Conservation (phyloP, 1,140 invertebrate species). For the Leptopilina clavipes region DNA sequence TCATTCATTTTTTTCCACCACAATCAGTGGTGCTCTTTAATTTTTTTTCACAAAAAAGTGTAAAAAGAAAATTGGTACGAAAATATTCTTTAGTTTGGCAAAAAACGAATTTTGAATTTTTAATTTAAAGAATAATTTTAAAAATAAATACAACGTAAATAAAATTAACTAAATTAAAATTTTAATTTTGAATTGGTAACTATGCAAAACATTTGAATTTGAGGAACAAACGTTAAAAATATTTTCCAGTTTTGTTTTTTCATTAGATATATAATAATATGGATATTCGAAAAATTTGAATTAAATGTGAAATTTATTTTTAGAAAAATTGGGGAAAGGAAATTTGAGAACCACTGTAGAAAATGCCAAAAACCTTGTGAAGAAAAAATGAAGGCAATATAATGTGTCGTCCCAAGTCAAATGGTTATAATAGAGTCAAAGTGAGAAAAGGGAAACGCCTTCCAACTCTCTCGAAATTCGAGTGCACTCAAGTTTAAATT, state of each 20-base stretch:
- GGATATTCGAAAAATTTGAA: background rate
- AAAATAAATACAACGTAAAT: too few species aligned
- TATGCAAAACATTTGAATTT: too few species aligned
- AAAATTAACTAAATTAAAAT: too few species aligned
- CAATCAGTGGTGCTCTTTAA: constrained; percentile 20
- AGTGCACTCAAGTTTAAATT: constrained; percentile 71
- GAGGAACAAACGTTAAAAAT: too few species aligned
- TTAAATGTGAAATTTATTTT: background rate
- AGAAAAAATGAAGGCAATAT: constrained; percentile 58
- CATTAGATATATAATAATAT: too few species aligned
- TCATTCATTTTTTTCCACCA: constrained; percentile 51
- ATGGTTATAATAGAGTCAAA: constrained; percentile 58
- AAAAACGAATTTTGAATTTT: too few species aligned
- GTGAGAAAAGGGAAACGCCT: constrained; percentile 60
- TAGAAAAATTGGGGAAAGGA: background rate
- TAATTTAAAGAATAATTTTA: too few species aligned
- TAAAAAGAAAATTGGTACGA: constrained; percentile 16
- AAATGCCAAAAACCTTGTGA: constrained; percentile 41
- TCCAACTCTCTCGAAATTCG: constrained; percentile 62
- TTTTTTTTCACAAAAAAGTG: constrained; percentile 42
- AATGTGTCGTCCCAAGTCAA: constrained; percentile 53
- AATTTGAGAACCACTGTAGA: constrained; percentile 55
- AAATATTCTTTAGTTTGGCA: background rate
- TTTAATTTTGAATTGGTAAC: too few species aligned
- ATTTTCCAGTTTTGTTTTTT: too few species aligned